Conservation (phyloP, 2,888 invertebrate genomes). For the Scrobipalpa costella region DNA sequence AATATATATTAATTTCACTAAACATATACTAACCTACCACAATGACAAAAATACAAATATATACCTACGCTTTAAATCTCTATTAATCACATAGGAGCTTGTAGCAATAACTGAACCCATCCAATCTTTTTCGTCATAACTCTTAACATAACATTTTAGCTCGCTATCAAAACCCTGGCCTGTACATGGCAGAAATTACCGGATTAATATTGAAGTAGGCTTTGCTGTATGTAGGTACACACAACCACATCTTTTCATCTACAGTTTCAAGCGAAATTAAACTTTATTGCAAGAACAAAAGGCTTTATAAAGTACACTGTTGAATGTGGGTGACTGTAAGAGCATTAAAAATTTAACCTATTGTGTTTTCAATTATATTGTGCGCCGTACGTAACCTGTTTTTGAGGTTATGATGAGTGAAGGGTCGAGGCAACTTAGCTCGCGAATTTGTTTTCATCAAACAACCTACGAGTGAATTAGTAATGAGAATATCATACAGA, state of each 20-base stretch:
- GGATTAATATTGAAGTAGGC: slow-evolving; percentile 6
- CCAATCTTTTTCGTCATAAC: slow-evolving; percentile 9
- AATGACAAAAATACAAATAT: too few species aligned
- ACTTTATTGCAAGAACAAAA: neutral
- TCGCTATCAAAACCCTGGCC: slow-evolving; percentile 11
- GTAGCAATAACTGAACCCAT: slow-evolving; percentile 3
- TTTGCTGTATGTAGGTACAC: neutral
- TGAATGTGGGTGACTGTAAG: neutral
- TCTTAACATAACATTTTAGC: slow-evolving; percentile 8
- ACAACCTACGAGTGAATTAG: neutral
- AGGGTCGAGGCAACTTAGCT: neutral
- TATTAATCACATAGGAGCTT: too few species aligned
- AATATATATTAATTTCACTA: too few species aligned
- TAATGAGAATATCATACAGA: neutral
- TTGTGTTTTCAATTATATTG: slow-evolving; percentile 3
- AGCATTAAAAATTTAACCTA: neutral
- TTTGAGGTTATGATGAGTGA: slow-evolving; percentile 3
- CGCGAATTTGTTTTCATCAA: neutral
- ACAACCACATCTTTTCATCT: neutral
- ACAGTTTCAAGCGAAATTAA: neutral
- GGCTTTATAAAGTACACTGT: neutral
- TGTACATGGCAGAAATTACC: slow-evolving; percentile 8
- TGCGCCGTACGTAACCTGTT: slow-evolving; percentile 2
- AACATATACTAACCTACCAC: too few species aligned
- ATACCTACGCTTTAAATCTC: too few species aligned